phyloP scores from a whole-genome alignment of 1,140 invertebrate genomes.

The Harpegnathos saltator region DNA sequence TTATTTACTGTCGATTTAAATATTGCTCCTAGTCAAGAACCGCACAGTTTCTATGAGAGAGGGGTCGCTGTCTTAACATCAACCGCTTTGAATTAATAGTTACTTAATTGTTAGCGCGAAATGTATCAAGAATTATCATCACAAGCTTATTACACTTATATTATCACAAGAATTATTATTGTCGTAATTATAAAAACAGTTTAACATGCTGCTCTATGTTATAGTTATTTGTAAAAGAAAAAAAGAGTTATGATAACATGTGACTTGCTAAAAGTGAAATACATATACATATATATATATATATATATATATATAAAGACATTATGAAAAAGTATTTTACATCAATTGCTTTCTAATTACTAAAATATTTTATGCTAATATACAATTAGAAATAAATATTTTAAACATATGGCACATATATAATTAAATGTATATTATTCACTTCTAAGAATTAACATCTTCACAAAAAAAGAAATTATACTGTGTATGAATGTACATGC shows the following conservation, averaged over 20 bases:
- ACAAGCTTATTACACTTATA: no score
- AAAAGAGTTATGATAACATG: slow-evolving; percentile 1
- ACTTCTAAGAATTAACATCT: slow-evolving; percentile 44
- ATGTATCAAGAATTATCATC: slow-evolving; percentile 22
- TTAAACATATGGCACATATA: slow-evolving; percentile 7
- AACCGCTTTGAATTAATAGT: slow-evolving; percentile 93
- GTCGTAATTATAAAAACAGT: not conserved
- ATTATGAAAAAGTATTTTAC: slow-evolving; percentile 63
- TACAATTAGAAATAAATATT: slow-evolving; percentile 39
- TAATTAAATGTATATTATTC: slow-evolving; percentile 61
- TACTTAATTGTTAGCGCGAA: slow-evolving; percentile 43
- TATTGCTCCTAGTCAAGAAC: slow-evolving; percentile 94
- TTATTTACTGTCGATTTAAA: slow-evolving; percentile 98
- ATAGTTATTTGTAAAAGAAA: slow-evolving; percentile 42
- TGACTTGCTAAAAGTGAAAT: slow-evolving; percentile 22
- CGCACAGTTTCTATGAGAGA: slow-evolving; percentile 97
- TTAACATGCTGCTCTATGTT: slow-evolving; percentile 12
- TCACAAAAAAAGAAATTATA: slow-evolving; percentile 61
- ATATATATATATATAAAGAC: slow-evolving; percentile 5
- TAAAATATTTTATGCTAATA: slow-evolving; percentile 42
- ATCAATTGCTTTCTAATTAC: slow-evolving; percentile 30
- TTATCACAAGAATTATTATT: slow-evolving; percentile 12
- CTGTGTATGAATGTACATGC: slow-evolving; percentile 28
- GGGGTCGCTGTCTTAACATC: slow-evolving; percentile 97
- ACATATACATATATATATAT: not conserved